These are phyloP conservation scores for Chiloscyllium punctatum DNA, from an alignment of 2,797 vertebrate genomes.

Conservation along the genomic window DNA sequence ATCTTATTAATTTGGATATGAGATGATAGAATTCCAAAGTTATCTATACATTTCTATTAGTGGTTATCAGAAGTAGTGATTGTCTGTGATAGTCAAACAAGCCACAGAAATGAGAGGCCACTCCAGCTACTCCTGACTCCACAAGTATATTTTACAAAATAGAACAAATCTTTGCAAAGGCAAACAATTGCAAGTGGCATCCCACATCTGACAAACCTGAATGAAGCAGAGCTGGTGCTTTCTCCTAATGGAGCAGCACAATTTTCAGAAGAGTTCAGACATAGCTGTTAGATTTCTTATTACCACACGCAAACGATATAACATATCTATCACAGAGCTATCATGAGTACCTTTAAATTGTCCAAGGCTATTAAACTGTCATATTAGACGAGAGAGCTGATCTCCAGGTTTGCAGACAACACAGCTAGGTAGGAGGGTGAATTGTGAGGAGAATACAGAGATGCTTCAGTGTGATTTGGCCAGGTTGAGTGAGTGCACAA, in stretches of 20 bases:
- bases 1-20: background rate
- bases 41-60: background rate
- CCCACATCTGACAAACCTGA: background rate
- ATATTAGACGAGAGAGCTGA: too few species aligned
- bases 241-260: background rate
- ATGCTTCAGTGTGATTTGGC: too few species aligned
- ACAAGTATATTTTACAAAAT: too few species aligned
- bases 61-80: background rate
- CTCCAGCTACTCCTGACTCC: background rate
- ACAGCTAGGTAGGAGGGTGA: too few species aligned
- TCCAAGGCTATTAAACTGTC: background rate
- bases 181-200: background rate
- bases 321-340: background rate
- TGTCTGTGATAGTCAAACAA: background rate
- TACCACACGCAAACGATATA: background rate
- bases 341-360: background rate
- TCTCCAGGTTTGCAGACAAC: too few species aligned
- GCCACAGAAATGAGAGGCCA: background rate
- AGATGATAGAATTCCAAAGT: background rate
- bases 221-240: background rate
- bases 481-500: too few species aligned
- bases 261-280: background rate
- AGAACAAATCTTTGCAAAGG: background rate
- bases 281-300: background rate
- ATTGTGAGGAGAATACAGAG: too few species aligned